phyloP scores from a whole-genome alignment of 2,888 invertebrate genomes.

The Prionchulus punctatus region DNA sequence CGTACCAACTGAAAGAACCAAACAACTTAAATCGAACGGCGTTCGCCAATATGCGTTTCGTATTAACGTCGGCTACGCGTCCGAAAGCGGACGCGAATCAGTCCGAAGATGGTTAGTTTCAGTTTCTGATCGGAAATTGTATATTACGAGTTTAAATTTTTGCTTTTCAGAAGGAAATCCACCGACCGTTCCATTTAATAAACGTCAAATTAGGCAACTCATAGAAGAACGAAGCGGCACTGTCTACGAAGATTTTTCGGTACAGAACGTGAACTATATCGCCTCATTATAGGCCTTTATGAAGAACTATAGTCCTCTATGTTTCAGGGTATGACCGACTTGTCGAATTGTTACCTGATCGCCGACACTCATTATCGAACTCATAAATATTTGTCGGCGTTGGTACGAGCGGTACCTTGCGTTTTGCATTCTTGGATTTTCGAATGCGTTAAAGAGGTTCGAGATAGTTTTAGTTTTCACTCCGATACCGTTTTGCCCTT shows the following conservation, averaged over 20 bases:
- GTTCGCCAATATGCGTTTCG: constrained; percentile 21
- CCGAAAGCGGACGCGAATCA: not conserved
- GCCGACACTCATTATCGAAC: constrained; percentile 8
- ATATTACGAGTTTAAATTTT: not conserved
- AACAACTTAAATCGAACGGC: not conserved
- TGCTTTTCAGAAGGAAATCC: not conserved
- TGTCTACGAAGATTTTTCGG: constrained; percentile 8
- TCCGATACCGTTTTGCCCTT: not conserved
- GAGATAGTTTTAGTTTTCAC: not conserved
- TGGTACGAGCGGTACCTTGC: constrained; percentile 7
- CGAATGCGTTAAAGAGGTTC: constrained; percentile 5
- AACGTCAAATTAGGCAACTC: constrained; percentile 2
- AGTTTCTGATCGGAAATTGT: not conserved
- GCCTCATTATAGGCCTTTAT: not conserved
- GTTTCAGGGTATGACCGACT: not conserved
- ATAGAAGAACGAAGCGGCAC: constrained; percentile 9
- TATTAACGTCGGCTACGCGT: constrained; percentile 25
- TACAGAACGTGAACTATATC: not conserved
- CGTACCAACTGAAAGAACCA: not conserved
- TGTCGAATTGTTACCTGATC: constrained; percentile 7
- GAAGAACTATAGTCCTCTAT: not conserved
- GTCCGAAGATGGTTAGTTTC: constrained; percentile 4
- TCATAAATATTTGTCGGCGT: constrained; percentile 11
- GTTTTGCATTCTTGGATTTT: constrained; percentile 9
- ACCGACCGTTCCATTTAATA: not conserved